A percentile compares a stretch with the other conserved stretches of the same genome.
These are phyloP conservation scores for Oxyruncus cristatus DNA, from an alignment of 2,113 vertebrate species.

Conservation along the genomic window DNA sequence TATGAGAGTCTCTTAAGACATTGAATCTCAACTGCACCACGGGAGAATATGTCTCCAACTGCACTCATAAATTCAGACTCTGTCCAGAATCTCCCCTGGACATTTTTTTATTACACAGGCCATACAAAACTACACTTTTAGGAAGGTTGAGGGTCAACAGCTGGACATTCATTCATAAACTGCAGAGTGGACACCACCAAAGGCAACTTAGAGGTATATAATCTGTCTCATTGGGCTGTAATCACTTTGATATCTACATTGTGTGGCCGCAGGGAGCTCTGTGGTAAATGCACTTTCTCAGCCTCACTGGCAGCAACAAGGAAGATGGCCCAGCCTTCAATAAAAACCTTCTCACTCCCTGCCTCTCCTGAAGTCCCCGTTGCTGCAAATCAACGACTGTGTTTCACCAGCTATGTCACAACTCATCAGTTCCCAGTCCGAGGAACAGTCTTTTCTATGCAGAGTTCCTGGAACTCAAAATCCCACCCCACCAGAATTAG, in stretches of 20 bases:
- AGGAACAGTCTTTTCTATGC: not conserved
- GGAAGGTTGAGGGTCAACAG: not conserved
- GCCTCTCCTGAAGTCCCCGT: rapidly evolving
- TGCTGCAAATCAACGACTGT: not conserved
- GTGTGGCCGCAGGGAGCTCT: not conserved
- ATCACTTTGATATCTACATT: not conserved
- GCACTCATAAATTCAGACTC: not conserved
- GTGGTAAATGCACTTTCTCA: not conserved
- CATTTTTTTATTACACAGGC: not conserved
- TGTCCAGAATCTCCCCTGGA: not conserved
- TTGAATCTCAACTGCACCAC: not conserved
- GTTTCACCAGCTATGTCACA: not conserved
- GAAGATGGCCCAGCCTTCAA: not conserved
- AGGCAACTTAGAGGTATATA: not conserved
- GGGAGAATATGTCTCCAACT: not conserved
- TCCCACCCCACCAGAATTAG: not conserved
- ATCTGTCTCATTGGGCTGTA: not conserved
- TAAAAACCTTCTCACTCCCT: not conserved
- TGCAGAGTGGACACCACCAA: not conserved
- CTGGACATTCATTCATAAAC: not conserved
- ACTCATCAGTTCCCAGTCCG: not conserved
- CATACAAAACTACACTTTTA: not conserved
- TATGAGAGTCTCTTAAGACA: not conserved
- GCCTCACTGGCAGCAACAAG: not conserved
- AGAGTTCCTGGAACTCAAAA: not conserved